phyloP scores from a whole-genome alignment of 2,888 invertebrate species.

The Callyntrura sp. region DNA sequence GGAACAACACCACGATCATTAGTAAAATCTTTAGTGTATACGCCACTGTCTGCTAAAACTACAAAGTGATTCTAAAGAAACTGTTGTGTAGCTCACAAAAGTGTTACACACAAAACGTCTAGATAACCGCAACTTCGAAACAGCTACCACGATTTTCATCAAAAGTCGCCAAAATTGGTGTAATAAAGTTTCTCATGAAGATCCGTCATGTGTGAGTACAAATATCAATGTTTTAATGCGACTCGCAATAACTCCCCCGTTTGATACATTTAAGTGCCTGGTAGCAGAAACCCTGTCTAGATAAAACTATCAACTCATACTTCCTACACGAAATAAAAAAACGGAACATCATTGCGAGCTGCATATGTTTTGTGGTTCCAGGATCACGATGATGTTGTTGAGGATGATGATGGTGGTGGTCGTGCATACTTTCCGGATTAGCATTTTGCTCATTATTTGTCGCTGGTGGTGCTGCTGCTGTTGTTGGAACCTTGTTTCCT shows the following conservation, averaged over 20 bases:
- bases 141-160: conserved; percentile 5
- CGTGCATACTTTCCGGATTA: conserved; percentile 46
- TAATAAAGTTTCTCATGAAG: conserved; percentile 22
- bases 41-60: not conserved
- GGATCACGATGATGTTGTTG: not conserved
- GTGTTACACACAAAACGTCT: conserved; percentile 24
- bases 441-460: conserved; percentile 67
- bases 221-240: not conserved
- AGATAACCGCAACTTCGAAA: conserved; percentile 14
- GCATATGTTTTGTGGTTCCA: conserved; percentile 27
- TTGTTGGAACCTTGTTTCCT: conserved; percentile 35
- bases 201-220: conserved; percentile 7
- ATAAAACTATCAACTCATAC: not conserved
- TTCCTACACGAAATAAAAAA: not conserved
- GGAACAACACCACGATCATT: not conserved
- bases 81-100: not conserved
- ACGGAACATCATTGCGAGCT: not conserved
- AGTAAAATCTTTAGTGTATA: conserved; percentile 15
- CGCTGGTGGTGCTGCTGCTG: conserved; percentile 14
- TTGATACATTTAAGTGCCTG: not conserved
- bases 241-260: conserved; percentile 5
- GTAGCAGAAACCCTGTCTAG: not conserved
- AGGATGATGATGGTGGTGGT: not conserved
- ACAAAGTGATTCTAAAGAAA: not conserved
- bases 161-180: not conserved